Evolutionary conservation across 2,797 vertebrate genomes (phyloP), one percentile per base, ranked within the genome.

Genomic region (Pseudochirops corinnae): DNA sequence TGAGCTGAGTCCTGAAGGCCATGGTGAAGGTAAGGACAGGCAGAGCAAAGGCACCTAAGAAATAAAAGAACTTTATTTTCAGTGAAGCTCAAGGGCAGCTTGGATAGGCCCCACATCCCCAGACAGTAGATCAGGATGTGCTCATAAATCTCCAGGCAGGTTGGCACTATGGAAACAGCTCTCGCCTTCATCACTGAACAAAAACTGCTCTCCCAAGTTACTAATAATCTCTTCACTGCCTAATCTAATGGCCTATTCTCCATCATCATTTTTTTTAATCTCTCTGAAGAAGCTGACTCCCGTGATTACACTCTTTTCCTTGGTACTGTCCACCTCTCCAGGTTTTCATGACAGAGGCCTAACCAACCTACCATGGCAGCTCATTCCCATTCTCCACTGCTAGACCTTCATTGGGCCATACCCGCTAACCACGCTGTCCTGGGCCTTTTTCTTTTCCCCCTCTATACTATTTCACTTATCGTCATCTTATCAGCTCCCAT

Each of bases 351-450:
- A n/a, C n/a, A 39, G 2, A 4, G 24, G 4, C 24, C n/a, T 82
- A 1, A 46, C 18, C 18, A 0, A 10, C n/a, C 6, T 39, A 39
- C 39, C 2, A 18, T 18, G n/a, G 0, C 4, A 74, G 14, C 31
- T 18, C 24, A n/a, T n/a, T 74, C 67, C 4, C 67, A n/a, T 39
- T 21, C 0, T 39, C 5, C 16, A 39, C 21, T 74, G 33, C n/a
- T 82, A 82, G n/a, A 46, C 46, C 67, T 21, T 82, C n/a, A 24
- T 3, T 1, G 21, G 0, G n/a, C 9, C 67, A 46, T 39, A 46
- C 6, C 67, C 39, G 7, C 16, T 24, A 29, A 24, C 1, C 18
- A 29, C 67, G 39, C 67, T 82, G 33, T 39, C 67, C 67, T 39
- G 16, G 16, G 0, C n/a, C 14, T 14, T 24, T 1, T 46, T 82